phyloP scores from a whole-genome alignment of 2,797 vertebrate genomes.

The Poliocrania exsul region DNA sequence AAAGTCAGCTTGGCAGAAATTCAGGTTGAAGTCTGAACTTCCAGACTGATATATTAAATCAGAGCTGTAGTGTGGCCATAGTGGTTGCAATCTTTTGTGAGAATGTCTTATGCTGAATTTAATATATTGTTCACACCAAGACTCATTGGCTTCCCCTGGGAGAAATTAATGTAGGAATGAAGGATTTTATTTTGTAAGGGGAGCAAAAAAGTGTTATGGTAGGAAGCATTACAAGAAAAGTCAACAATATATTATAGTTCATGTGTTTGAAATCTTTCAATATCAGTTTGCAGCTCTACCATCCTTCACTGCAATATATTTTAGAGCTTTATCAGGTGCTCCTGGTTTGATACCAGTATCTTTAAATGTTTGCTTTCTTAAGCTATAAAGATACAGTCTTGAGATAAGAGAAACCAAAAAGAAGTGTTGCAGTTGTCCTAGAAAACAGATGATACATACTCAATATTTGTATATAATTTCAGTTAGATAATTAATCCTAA shows the following conservation, averaged over 20 bases:
- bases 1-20: not conserved
- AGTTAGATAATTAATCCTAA: not conserved
- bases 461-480: not conserved
- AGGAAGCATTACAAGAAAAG: not conserved
- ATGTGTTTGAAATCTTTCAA: not conserved
- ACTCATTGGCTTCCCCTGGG: not conserved
- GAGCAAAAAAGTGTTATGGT: not conserved
- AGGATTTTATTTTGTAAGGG: not conserved
- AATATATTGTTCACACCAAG: not conserved
- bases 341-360: not conserved
- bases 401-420: not conserved
- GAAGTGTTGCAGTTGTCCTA: not conserved
- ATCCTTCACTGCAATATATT: not conserved
- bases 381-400: not conserved
- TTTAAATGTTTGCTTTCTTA: conserved; percentile 10
- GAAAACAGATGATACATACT: not conserved
- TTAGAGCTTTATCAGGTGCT: not conserved
- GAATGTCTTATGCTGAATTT: not conserved
- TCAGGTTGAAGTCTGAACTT: not conserved
- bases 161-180: not conserved
- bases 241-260: not conserved
- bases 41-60: not conserved
- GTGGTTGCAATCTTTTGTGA: not conserved
- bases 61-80: not conserved
- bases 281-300: not conserved